Evolutionary conservation across 2,888 invertebrate genomes (phyloP).

Genomic region (Eristalis intricaria): DNA sequence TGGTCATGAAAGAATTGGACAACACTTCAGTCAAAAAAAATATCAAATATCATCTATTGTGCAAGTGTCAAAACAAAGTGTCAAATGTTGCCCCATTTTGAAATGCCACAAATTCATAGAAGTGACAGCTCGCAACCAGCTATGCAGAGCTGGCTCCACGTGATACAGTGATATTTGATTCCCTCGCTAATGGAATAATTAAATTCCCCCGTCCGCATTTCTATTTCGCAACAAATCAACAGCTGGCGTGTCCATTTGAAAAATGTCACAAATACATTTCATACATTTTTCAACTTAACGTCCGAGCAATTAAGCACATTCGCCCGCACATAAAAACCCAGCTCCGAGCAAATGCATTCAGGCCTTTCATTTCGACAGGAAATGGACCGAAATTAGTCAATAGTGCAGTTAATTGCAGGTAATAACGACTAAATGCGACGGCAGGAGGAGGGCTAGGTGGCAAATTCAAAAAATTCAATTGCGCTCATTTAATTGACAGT

Average conservation of each 20-base stretch:
- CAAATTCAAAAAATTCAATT: slow-evolving; percentile 64
- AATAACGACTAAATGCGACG: slow-evolving; percentile 42
- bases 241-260: background rate
- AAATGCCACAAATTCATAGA: background rate
- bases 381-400: slow-evolving; percentile 47
- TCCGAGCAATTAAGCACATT: background rate
- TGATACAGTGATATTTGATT: background rate
- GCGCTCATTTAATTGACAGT: slow-evolving; percentile 65
- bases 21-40: background rate
- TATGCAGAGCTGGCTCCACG: background rate
- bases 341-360: background rate
- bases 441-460: slow-evolving; percentile 16
- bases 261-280: background rate
- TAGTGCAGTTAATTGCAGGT: slow-evolving; percentile 45
- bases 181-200: background rate
- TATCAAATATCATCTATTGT: background rate
- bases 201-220: background rate
- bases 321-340: background rate
- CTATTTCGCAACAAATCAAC: background rate
- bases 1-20: background rate
- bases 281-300: background rate
- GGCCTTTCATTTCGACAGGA: slow-evolving; percentile 24
- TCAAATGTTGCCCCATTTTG: background rate
- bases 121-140: background rate
- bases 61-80: background rate